These are phyloP conservation scores for Anarhynchus alexandrinus DNA, from an alignment of 2,113 vertebrate species.

Conservation along the genomic window DNA sequence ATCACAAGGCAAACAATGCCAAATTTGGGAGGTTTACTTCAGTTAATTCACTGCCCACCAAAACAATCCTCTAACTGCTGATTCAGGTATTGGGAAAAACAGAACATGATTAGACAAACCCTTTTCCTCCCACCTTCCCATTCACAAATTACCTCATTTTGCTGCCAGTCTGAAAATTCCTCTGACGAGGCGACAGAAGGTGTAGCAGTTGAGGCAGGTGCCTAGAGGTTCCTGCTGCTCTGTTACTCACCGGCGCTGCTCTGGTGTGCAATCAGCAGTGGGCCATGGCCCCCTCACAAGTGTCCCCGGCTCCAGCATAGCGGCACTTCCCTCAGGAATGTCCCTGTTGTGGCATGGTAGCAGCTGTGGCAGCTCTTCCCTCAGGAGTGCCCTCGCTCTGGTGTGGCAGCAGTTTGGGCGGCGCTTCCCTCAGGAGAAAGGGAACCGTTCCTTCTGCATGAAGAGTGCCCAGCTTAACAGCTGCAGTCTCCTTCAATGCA, in stretches of 20 bases:
- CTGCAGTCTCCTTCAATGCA: background rate
- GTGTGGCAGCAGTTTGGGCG: too few relatives aligned
- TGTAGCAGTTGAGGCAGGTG: too few relatives aligned
- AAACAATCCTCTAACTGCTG: background rate
- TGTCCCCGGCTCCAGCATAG: accelerated
- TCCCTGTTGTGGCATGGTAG: too few relatives aligned
- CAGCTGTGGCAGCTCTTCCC: background rate
- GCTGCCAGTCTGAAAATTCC: too few relatives aligned
- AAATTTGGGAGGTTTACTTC: background rate
- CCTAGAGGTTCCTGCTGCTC: background rate
- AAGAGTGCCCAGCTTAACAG: accelerated
- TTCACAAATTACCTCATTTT: background rate
- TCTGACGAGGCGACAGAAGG: accelerated
- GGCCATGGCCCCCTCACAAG: accelerated
- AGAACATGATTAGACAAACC: background rate
- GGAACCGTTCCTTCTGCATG: accelerated
- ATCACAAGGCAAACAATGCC: background rate
- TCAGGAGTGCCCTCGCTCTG: background rate
- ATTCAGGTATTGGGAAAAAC: background rate
- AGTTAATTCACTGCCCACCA: background rate
- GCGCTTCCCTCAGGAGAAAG: background rate
- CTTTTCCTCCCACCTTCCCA: background rate
- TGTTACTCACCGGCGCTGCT: background rate
- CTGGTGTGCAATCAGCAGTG: background rate
- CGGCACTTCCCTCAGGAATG: background rate